phyloP scores from a whole-genome alignment of 1,140 invertebrate genomes.

The Apis dorsata region DNA sequence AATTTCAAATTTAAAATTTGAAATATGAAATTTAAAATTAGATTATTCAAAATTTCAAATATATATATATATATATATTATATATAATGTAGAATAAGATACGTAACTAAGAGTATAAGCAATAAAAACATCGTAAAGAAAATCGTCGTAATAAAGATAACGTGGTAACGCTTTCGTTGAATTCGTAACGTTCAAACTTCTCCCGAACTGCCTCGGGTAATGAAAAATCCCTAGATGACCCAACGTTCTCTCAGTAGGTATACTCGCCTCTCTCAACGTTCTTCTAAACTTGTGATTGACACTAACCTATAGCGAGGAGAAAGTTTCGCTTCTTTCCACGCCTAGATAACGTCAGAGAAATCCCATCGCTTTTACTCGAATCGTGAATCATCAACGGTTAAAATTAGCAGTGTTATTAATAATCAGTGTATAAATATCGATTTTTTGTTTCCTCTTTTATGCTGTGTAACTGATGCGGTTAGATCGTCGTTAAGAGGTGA shows the following conservation, averaged over 20 bases:
- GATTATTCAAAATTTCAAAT: background rate
- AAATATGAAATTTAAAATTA: background rate
- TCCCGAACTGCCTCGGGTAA: no score
- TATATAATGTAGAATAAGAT: no score
- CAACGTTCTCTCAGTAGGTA: background rate
- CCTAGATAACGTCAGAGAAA: background rate
- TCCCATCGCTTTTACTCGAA: slow-evolving; percentile 6
- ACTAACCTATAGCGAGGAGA: background rate
- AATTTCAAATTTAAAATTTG: background rate
- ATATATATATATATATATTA: no score
- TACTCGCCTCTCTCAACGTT: background rate
- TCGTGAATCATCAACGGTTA: background rate
- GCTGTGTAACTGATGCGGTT: background rate
- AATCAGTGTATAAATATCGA: slow-evolving; percentile 2
- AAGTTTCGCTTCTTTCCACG: slow-evolving; percentile 15
- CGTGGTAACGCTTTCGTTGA: no score
- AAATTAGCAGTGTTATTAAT: slow-evolving; percentile 3
- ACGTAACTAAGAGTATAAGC: no score
- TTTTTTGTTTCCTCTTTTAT: background rate
- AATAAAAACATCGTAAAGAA: no score
- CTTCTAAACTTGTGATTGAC: no score
- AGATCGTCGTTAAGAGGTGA: background rate
- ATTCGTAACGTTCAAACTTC: no score
- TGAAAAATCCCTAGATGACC: background rate
- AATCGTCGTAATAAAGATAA: no score